phyloP scores from a whole-genome alignment of 2,888 invertebrate genomes.

The Heliconius aoede region DNA sequence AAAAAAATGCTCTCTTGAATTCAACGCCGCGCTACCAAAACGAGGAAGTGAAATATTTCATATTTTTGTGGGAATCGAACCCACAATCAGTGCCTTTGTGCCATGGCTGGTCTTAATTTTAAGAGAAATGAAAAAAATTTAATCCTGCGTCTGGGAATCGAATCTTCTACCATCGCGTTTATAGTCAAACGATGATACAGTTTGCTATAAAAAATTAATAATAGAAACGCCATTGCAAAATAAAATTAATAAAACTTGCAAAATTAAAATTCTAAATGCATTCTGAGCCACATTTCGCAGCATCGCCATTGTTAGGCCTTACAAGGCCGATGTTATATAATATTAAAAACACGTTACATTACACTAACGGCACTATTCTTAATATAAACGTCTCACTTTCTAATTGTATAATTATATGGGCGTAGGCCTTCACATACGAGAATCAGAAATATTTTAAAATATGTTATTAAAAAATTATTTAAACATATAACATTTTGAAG shows the following conservation, averaged over 20 bases:
- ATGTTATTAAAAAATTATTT: neutral
- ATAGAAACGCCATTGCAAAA: neutral
- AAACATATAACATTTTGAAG: neutral
- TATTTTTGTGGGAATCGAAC: too few relatives aligned
- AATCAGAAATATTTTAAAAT: neutral
- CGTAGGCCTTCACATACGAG: neutral
- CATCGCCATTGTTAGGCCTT: constrained; percentile 15
- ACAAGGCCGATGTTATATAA: constrained; percentile 23
- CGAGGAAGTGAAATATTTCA: too few relatives aligned
- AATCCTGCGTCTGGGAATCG: too few relatives aligned
- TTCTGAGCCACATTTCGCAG: constrained; percentile 6
- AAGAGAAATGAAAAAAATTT: too few relatives aligned
- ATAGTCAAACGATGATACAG: too few relatives aligned
- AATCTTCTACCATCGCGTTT: too few relatives aligned
- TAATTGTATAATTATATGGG: constrained; percentile 14
- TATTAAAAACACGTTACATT: constrained; percentile 19
- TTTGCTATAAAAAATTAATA: neutral
- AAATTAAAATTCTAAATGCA: constrained; percentile 4
- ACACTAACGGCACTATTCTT: neutral
- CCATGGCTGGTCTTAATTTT: too few relatives aligned
- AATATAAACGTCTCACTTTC: constrained; percentile 7
- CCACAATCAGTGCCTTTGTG: too few relatives aligned
- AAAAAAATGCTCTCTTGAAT: too few relatives aligned
- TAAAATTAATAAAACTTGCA: neutral
- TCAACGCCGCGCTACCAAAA: too few relatives aligned